Evolutionary conservation across 2,113 vertebrate species (phyloP).

Genomic region (Salvelinus fontinalis): DNA sequence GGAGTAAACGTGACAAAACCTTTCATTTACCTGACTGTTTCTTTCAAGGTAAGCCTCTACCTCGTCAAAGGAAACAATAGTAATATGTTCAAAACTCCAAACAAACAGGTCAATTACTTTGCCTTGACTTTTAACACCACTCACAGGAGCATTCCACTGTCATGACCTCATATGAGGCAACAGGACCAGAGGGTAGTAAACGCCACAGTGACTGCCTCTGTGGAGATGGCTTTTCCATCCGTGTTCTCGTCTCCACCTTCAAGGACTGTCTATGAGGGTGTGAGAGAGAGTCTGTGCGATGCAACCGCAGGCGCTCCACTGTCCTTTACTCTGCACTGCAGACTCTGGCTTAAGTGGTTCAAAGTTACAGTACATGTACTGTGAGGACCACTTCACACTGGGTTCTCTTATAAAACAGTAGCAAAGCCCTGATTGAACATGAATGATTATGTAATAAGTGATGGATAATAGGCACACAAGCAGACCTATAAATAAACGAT

Average conservation of each 20-base stretch:
- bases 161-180: slow-evolving; percentile 61
- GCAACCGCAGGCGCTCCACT: too few relatives aligned
- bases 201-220: slow-evolving; percentile 43
- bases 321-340: not conserved
- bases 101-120: slow-evolving; percentile 61
- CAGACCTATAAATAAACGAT: slow-evolving; percentile 6
- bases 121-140: slow-evolving; percentile 59
- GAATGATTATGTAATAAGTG: too few relatives aligned
- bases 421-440: too few relatives aligned
- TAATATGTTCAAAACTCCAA: slow-evolving; percentile 48
- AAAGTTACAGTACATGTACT: not conserved
- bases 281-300: not conserved
- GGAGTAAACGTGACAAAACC: not conserved
- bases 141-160: slow-evolving; percentile 61
- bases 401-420: too few relatives aligned
- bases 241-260: slow-evolving; percentile 34
- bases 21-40: not conserved
- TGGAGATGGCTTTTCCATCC: slow-evolving; percentile 67
- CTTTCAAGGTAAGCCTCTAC: slow-evolving; percentile 7
- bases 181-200: slow-evolving; percentile 44
- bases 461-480: not conserved
- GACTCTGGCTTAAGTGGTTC: slow-evolving; percentile 2
- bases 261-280: slow-evolving; percentile 18
- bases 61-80: slow-evolving; percentile 46
- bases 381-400: too few relatives aligned